Base-by-base conservation (phyloP, 2,888 invertebrate species). In the Mesorhabditis belari region DNA sequence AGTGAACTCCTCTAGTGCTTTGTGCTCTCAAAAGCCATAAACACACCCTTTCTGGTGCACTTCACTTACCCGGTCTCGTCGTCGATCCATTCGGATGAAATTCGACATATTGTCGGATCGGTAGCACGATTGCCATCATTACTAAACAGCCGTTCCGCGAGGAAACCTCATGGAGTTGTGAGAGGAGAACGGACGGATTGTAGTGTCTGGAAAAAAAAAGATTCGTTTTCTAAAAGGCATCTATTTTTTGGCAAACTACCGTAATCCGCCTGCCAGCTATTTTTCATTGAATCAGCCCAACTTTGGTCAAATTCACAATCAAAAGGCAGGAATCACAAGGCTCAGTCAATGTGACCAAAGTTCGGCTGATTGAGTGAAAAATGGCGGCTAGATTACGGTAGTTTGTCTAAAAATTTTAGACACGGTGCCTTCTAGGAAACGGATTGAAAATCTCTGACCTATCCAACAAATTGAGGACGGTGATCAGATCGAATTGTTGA, bases 91-190 rank as follows among this genome's bases (percentile, higher is more conserved):
- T 64, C 6, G 72, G 74, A 51, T 74, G 69, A 63, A 78, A 86
- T 86, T 96, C 96, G 0, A 95, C 94, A 81, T 92, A 96, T 59
- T 93, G 91, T 74, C 88, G 89, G 84, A 92, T 91, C 0, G 96
- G 96, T 65, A 96, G 85, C 17, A 95, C 96, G 2, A 94, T 85
- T 0, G 94, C 94, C n/a, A 96, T 84, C 24, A 91, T 58, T 19
- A 79, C 73, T 26, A 64, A 60, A 54, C 76, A 75, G 9, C 62
- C 76, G 57, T 86, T 86, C 0, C 89, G 87, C 5, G 87, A 86
- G 52, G 96, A 83, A 0, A 88, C 86, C 23, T 84, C 81, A 69
- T 86, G 87, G 27, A 95, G 89, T 75, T 90, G 87, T 58, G 85
- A 9, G 4, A 98, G 84, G 76, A 96, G 86, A 59, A 87, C 86